phyloP scores from a whole-genome alignment of 2,797 vertebrate genomes.

The Etheostoma perlongum region DNA sequence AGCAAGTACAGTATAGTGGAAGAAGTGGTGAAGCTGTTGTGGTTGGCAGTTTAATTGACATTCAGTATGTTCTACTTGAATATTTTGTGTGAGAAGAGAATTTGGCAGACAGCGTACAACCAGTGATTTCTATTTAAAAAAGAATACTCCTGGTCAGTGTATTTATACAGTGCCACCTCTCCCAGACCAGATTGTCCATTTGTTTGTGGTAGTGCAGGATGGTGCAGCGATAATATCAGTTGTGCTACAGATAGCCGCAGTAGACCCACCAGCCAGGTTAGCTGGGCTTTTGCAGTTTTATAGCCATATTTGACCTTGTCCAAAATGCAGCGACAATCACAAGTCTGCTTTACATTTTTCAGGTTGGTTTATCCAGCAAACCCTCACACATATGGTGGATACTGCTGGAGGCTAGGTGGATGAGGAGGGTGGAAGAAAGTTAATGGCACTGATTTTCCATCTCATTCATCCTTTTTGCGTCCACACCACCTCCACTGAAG shows the following conservation, averaged over 20 bases:
- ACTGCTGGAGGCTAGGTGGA: slow-evolving; percentile 30
- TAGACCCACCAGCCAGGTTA: slow-evolving; percentile 45
- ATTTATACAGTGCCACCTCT: slow-evolving; percentile 27
- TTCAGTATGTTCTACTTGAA: slow-evolving; percentile 59
- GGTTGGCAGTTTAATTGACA: slow-evolving; percentile 80
- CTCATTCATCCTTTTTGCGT: slow-evolving; percentile 30
- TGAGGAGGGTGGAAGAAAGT: slow-evolving; percentile 11
- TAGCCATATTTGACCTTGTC: slow-evolving; percentile 27
- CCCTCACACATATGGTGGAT: slow-evolving; percentile 10
- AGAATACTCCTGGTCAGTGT: slow-evolving; percentile 40
- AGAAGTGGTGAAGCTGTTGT: slow-evolving; percentile 53
- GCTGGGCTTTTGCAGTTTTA: slow-evolving; percentile 64
- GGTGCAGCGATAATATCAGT: slow-evolving; percentile 60
- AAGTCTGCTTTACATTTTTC: slow-evolving; percentile 33
- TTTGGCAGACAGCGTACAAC: slow-evolving; percentile 73
- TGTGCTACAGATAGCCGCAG: slow-evolving; percentile 69
- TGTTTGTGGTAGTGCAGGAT: slow-evolving; percentile 66
- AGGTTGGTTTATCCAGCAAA: slow-evolving; percentile 41
- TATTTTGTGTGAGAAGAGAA: slow-evolving; percentile 41
- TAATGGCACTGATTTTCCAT: slow-evolving; percentile 66
- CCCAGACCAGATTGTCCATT: slow-evolving; percentile 61
- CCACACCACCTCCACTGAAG: slow-evolving; percentile 20
- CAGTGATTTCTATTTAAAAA: slow-evolving; percentile 57
- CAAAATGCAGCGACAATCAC: slow-evolving; percentile 24
- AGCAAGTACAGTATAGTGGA: slow-evolving; percentile 35